These are phyloP conservation scores for Drosophila recens DNA, from an alignment of 2,888 invertebrate genomes.

Conservation along the genomic window DNA sequence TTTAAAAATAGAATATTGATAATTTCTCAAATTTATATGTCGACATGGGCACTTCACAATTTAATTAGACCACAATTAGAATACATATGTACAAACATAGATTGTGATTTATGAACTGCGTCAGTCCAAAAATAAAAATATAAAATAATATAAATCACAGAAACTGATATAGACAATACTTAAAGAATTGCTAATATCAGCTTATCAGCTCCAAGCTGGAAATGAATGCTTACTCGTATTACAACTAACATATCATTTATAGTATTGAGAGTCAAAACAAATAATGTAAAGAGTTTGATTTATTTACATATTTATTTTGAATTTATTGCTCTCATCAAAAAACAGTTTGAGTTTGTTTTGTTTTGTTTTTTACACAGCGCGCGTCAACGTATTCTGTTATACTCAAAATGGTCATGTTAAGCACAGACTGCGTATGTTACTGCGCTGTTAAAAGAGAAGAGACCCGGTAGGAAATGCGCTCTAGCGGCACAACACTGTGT, in stretches of 20 bases:
- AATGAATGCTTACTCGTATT: not conserved
- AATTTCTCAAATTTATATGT: slow-evolving; percentile 14
- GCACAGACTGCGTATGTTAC: slow-evolving; percentile 22
- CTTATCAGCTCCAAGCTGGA: slow-evolving; percentile 40
- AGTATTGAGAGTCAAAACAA: too few relatives aligned
- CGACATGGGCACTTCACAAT: slow-evolving; percentile 10
- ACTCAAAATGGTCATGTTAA: slow-evolving; percentile 38
- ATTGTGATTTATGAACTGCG: slow-evolving; percentile 41
- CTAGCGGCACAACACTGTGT: not conserved
- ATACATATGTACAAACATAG: slow-evolving; percentile 12
- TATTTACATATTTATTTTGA: not conserved
- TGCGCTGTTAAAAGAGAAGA: slow-evolving; percentile 34
- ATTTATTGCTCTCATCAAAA: not conserved
- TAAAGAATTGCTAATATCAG: slow-evolving; percentile 1
- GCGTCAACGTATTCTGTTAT: slow-evolving; percentile 6
- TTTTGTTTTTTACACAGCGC: slow-evolving; percentile 2
- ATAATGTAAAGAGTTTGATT: not conserved
- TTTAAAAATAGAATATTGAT: slow-evolving; percentile 27
- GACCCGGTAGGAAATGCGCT: slow-evolving; percentile 45
- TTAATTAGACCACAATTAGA: slow-evolving; percentile 61
- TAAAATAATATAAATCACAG: slow-evolving; percentile 12
- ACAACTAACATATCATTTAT: too few relatives aligned
- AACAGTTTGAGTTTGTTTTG: slow-evolving; percentile 4
- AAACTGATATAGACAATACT: slow-evolving; percentile 16
- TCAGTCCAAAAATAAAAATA: slow-evolving; percentile 23